Evolutionary conservation across 30 jellyfish, hydroid and myxozoan genomes (phyloP).

Genomic region (Nemopilema nomurai): DNA sequence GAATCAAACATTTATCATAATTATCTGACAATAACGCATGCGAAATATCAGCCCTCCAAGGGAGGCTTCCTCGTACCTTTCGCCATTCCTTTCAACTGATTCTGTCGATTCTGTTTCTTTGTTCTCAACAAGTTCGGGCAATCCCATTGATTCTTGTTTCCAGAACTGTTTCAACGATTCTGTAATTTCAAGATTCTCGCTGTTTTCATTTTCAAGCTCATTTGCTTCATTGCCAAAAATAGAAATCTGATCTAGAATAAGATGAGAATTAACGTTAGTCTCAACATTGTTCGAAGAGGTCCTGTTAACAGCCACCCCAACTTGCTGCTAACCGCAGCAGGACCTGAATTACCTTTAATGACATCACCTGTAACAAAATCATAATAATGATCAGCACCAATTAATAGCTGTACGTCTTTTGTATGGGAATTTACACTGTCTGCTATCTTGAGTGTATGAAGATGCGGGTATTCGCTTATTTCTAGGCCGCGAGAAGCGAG

Average conservation of each 20-base stretch:
- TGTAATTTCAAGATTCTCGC: slow-evolving; percentile 25
- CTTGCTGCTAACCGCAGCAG: slow-evolving; percentile 54
- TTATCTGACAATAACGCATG: slow-evolving; percentile 15
- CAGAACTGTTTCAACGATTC: slow-evolving; percentile 33
- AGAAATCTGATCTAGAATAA: slow-evolving; percentile 16
- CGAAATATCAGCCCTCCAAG: slow-evolving; percentile 57
- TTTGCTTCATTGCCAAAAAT: slow-evolving; percentile 1
- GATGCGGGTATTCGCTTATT: slow-evolving; percentile 14
- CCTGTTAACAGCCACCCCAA: slow-evolving; percentile 64
- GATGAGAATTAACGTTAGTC: slow-evolving; percentile 37
- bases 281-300: slow-evolving; percentile 19
- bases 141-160: slow-evolving; percentile 25
- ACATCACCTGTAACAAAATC: slow-evolving; percentile 44
- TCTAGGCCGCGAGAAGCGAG: slow-evolving; percentile 24
- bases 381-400: slow-evolving; percentile 52
- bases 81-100: slow-evolving; percentile 9
- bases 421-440: slow-evolving; percentile 13
- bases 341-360: slow-evolving; percentile 51
- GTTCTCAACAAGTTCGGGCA: slow-evolving; percentile 17
- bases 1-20: slow-evolving; percentile 5
- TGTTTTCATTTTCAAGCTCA: slow-evolving; percentile 19
- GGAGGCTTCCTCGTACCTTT: slow-evolving; percentile 57
- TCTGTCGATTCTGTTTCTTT: slow-evolving; percentile 11
- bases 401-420: background rate
- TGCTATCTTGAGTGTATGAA: background rate